These are phyloP conservation scores for Bombus consobrinus DNA, from an alignment of 1,140 invertebrate species.

Conservation along the genomic window DNA sequence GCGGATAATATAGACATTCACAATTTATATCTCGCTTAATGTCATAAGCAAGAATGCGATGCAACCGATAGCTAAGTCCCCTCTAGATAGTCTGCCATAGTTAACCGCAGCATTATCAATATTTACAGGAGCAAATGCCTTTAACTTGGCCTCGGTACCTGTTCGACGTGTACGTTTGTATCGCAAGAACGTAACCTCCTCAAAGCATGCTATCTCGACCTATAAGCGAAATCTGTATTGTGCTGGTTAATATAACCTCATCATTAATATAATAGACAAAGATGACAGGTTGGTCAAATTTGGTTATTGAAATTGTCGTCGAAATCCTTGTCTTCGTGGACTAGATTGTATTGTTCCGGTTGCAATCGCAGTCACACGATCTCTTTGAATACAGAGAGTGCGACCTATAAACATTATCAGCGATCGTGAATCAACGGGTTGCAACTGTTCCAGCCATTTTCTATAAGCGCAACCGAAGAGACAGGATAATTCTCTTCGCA, in stretches of 20 bases:
- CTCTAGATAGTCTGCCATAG: neutral
- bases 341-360: neutral
- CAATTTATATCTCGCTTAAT: constrained; percentile 1
- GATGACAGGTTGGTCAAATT: neutral
- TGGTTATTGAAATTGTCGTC: constrained; percentile 34
- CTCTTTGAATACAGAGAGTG: neutral
- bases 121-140: constrained; percentile 19
- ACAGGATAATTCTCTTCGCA: too few species aligned
- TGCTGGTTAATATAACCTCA: neutral
- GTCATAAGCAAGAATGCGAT: constrained; percentile 1
- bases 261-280: constrained; percentile 15
- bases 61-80: neutral
- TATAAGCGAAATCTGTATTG: neutral
- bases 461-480: too few species aligned
- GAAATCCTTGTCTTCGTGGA: neutral
- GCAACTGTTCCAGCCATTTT: too few species aligned
- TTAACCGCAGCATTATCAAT: constrained; percentile 11
- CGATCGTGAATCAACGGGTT: neutral
- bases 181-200: neutral
- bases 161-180: constrained; percentile 7
- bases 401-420: neutral
- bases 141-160: neutral
- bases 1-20: neutral
- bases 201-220: neutral
- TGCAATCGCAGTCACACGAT: neutral